Conservation (phyloP, 2,888 invertebrate species). For the Epistrophella euchroma region DNA sequence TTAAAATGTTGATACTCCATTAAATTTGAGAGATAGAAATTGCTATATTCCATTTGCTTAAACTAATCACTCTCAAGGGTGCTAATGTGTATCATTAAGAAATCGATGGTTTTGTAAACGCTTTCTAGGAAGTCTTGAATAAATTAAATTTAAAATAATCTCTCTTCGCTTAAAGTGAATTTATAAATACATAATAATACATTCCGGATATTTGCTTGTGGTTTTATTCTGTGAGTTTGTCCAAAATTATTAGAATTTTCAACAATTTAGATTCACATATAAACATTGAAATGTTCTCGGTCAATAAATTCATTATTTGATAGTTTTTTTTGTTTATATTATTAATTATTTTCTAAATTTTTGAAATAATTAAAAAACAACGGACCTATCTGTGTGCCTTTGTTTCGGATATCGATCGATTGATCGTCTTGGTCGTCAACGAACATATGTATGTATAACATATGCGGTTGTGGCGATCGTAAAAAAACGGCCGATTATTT, state of each 20-base stretch:
- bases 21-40: neutral
- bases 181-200: constrained; percentile 19
- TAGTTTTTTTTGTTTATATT: constrained; percentile 29
- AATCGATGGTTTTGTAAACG: constrained; percentile 46
- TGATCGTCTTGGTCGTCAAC: constrained; percentile 22
- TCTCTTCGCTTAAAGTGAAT: neutral
- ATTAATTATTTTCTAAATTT: constrained; percentile 9
- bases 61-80: constrained; percentile 51
- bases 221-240: neutral
- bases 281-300: constrained; percentile 9
- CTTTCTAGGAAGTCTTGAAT: constrained; percentile 20
- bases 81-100: constrained; percentile 46
- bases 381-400: constrained; percentile 38
- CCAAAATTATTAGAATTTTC: neutral
- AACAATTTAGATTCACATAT: neutral
- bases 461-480: constrained; percentile 41
- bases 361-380: neutral
- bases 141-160: constrained; percentile 35
- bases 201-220: neutral
- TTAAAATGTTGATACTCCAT: neutral
- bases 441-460: too few species aligned
- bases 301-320: constrained; percentile 35
- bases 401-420: neutral
- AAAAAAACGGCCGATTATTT: constrained; percentile 38
- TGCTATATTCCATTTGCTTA: neutral